Evolutionary conservation across 2,888 invertebrate species (phyloP).

Genomic region (Neoascia interrupta): DNA sequence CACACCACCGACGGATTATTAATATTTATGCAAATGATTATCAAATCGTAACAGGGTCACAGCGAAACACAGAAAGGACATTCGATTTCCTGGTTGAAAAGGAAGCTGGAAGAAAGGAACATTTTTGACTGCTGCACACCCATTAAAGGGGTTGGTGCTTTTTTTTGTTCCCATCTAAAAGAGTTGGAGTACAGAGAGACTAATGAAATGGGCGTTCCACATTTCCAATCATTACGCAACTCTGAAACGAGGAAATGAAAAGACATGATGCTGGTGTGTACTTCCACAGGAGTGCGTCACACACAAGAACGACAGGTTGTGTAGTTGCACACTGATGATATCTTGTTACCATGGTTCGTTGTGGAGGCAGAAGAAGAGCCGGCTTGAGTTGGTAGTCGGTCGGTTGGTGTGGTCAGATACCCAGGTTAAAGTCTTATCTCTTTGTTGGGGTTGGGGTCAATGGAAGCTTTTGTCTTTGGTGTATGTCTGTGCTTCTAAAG

Average conservation of each 20-base stretch:
- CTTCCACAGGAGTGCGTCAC: not conserved
- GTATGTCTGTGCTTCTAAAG: not conserved
- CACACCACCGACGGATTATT: slow-evolving; percentile 32
- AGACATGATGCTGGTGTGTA: not conserved
- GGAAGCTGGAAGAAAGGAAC: slow-evolving; percentile 5
- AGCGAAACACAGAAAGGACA: slow-evolving; percentile 61
- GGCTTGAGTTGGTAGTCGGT: not conserved
- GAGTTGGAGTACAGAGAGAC: not conserved
- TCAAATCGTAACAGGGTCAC: slow-evolving; percentile 76
- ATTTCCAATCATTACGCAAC: slow-evolving; percentile 3
- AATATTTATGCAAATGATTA: slow-evolving; percentile 77
- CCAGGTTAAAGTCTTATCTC: too few relatives aligned
- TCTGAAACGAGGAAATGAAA: too few relatives aligned
- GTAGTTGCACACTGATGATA: slow-evolving; percentile 8
- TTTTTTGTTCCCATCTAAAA: not conserved
- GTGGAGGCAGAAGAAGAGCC: slow-evolving; percentile 23
- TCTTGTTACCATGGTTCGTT: slow-evolving; percentile 14
- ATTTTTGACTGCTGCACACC: not conserved
- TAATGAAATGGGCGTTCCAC: slow-evolving; percentile 35
- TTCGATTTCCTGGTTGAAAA: slow-evolving; percentile 8
- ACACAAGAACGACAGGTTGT: not conserved
- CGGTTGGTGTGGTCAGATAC: not conserved
- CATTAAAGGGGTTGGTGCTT: slow-evolving; percentile 35
- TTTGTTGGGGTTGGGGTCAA: not conserved
- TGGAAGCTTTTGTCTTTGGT: not conserved